phyloP scores from a whole-genome alignment of 1,140 invertebrate species.

The Leucophenga varia region DNA sequence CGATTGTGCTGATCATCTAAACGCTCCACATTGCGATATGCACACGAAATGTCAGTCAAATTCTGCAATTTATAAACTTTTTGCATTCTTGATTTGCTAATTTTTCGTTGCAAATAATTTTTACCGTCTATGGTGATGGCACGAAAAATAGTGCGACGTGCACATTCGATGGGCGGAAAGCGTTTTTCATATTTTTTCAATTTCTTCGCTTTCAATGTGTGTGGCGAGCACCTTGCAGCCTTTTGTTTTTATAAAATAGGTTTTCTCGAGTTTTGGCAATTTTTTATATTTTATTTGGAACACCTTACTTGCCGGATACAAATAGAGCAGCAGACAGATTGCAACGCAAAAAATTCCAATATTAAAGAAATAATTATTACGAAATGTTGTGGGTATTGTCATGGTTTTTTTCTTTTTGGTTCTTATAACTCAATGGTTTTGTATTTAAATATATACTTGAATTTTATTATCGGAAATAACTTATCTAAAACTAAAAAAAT shows the following conservation, averaged over 20 bases:
- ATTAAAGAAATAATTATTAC: too few relatives aligned
- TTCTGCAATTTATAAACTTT: background rate
- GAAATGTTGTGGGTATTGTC: too few relatives aligned
- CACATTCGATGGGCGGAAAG: background rate
- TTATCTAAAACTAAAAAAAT: too few relatives aligned
- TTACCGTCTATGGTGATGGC: background rate
- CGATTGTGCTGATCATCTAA: background rate
- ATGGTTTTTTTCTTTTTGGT: too few relatives aligned
- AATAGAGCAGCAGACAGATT: too few relatives aligned
- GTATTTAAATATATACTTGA: too few relatives aligned
- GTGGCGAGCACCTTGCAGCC: slow-evolving; percentile 17
- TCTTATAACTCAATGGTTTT: too few relatives aligned
- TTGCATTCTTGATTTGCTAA: background rate
- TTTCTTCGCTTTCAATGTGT: background rate
- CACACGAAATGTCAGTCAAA: slow-evolving; percentile 2
- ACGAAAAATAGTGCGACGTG: background rate
- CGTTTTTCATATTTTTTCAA: background rate
- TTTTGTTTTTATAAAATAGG: slow-evolving; percentile 24
- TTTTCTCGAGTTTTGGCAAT: too few relatives aligned
- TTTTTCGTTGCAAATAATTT: slow-evolving; percentile 1
- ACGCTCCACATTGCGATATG: background rate
- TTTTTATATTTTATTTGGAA: too few relatives aligned
- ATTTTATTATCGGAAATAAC: too few relatives aligned
- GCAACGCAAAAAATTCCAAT: too few relatives aligned
- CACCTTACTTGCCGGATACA: too few relatives aligned